Evolutionary conservation across 2,113 vertebrate genomes (phyloP).

Genomic region (Pyrgilauda ruficollis): DNA sequence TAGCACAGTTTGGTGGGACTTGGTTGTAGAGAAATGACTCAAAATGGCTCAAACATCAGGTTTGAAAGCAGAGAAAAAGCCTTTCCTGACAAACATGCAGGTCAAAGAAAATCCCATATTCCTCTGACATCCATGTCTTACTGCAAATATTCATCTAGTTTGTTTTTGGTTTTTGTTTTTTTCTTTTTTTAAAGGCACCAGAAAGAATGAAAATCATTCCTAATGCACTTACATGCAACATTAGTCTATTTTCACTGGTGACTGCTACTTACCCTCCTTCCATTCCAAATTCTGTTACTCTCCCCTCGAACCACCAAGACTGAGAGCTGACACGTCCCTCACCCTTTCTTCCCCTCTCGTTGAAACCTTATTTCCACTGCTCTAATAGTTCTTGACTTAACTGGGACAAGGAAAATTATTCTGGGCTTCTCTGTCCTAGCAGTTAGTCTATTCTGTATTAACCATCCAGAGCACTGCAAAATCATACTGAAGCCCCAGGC

Average conservation of each 20-base stretch:
- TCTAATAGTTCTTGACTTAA: constrained; percentile 67
- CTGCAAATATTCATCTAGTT: not conserved
- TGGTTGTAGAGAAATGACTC: not conserved
- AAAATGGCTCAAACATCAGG: not conserved
- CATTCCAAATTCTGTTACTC: not conserved
- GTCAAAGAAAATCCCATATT: not conserved
- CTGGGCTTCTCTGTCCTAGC: constrained; percentile 42
- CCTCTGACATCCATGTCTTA: not conserved
- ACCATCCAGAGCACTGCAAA: constrained; percentile 13
- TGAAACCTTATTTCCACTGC: constrained; percentile 36
- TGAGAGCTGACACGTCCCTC: constrained; percentile 22
- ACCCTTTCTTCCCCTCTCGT: not conserved
- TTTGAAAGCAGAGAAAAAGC: not conserved
- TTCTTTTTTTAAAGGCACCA: not conserved
- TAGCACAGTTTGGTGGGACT: fast-evolving
- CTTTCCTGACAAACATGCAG: not conserved
- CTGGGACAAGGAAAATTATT: constrained; percentile 67
- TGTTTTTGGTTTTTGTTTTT: not conserved
- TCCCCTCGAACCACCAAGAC: not conserved
- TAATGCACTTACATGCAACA: not conserved
- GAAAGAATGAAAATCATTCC: not conserved
- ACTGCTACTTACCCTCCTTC: not conserved
- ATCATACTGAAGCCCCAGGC: constrained; percentile 11
- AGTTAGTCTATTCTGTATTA: constrained; percentile 22
- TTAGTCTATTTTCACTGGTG: not conserved